These are phyloP conservation scores for Anorthoa munda DNA, from an alignment of 2,888 invertebrate species.

Conservation along the genomic window DNA sequence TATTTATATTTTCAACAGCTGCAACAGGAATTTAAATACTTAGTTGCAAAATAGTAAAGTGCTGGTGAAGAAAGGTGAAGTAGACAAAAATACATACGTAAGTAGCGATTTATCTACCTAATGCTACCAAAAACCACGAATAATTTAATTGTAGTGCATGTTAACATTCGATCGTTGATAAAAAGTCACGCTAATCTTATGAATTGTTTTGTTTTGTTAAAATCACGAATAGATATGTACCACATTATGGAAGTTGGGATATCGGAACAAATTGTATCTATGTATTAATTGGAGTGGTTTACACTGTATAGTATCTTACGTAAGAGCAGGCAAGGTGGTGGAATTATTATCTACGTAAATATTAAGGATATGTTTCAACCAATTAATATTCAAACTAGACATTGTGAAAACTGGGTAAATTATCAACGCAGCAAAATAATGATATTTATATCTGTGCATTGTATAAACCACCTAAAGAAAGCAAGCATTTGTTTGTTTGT, in stretches of 20 bases:
- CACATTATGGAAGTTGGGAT: slow-evolving; percentile 7
- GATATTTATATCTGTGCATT: slow-evolving; percentile 11
- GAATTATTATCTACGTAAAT: slow-evolving; percentile 1
- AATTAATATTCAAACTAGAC: not conserved
- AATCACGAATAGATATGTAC: not conserved
- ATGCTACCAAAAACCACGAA: too few species aligned
- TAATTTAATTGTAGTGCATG: too few species aligned
- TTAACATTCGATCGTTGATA: slow-evolving; percentile 4
- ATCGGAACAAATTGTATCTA: not conserved
- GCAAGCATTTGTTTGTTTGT: not conserved
- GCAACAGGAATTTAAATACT: too few species aligned
- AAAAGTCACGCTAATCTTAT: not conserved
- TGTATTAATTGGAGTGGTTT: slow-evolving; percentile 3
- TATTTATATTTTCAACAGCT: too few species aligned
- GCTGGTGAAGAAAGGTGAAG: too few species aligned
- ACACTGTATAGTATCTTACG: not conserved
- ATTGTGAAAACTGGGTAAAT: slow-evolving; percentile 7
- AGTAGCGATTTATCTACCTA: too few species aligned
- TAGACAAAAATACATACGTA: too few species aligned
- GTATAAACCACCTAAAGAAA: slow-evolving; percentile 9
- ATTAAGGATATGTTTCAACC: slow-evolving; percentile 3
- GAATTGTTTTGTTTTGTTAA: not conserved
- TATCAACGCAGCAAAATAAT: not conserved
- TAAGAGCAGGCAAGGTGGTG: slow-evolving; percentile 5
- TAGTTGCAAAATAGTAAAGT: too few species aligned